These are phyloP conservation scores for Lepidochrysops patricia DNA, from an alignment of 2,888 invertebrate species.

Conservation along the genomic window DNA sequence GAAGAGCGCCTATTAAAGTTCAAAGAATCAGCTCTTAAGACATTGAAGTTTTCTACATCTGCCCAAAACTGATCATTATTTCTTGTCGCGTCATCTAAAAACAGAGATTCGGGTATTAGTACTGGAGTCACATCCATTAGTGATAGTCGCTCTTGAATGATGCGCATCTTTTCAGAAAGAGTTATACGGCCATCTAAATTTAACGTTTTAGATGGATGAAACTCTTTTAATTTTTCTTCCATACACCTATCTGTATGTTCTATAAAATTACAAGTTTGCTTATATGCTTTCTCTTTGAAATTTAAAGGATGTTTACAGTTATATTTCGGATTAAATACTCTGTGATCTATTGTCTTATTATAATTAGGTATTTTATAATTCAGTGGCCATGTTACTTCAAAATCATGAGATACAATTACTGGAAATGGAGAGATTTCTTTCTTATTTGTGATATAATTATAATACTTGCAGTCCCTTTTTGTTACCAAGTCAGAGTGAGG, in stretches of 20 bases:
- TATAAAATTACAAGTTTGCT: conserved; percentile 69
- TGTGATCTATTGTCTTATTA: conserved; percentile 33
- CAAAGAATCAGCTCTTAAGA: conserved; percentile 37
- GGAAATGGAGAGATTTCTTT: conserved; percentile 34
- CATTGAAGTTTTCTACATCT: conserved; percentile 38
- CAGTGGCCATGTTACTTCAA: conserved; percentile 46
- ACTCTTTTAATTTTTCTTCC: conserved; percentile 65
- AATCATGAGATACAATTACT: conserved; percentile 22
- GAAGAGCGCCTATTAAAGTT: conserved; percentile 59
- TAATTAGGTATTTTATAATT: conserved; percentile 39
- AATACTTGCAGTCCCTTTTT: conserved; percentile 45
- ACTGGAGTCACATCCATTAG: conserved; percentile 43
- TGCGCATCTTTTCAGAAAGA: conserved; percentile 60
- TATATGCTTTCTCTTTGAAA: conserved; percentile 49
- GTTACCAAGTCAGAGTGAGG: conserved; percentile 68
- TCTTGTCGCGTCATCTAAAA: conserved; percentile 47
- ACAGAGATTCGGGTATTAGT: conserved; percentile 53
- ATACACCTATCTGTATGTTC: conserved; percentile 53
- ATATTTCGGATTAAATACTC: conserved; percentile 52
- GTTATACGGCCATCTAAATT: conserved; percentile 74
- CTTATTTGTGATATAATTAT: conserved; percentile 40
- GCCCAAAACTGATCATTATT: conserved; percentile 60
- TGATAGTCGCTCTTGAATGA: conserved; percentile 55
- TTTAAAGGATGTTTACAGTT: conserved; percentile 62
- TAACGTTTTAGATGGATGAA: conserved; percentile 70